These are phyloP conservation scores for Apodemus agrarius DNA, from an alignment of 2,797 vertebrate species.

Conservation along the genomic window DNA sequence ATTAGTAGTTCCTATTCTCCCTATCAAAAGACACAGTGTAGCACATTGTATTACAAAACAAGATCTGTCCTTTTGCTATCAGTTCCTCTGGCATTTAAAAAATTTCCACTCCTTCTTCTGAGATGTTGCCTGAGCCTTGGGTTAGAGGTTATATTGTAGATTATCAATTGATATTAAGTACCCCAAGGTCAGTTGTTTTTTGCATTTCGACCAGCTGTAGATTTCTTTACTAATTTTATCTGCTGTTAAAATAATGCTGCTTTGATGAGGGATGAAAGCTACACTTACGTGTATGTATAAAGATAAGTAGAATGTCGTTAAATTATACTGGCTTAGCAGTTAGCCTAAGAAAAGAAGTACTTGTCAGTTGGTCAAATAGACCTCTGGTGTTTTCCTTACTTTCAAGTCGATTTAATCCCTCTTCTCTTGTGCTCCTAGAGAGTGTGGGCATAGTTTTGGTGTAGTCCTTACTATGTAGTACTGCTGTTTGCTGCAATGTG, in stretches of 20 bases:
- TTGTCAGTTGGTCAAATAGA: constrained; percentile 26
- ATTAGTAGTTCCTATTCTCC: not conserved
- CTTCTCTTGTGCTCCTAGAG: not conserved
- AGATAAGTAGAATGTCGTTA: not conserved
- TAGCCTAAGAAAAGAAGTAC: not conserved
- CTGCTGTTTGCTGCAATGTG: not conserved
- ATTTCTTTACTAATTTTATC: not conserved
- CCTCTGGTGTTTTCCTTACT: constrained; percentile 20
- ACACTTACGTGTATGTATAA: not conserved
- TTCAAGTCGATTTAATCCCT: constrained; percentile 14
- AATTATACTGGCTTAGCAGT: not conserved
- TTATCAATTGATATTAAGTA: not conserved
- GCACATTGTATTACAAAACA: not conserved
- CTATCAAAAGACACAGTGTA: not conserved
- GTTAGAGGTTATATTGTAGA: not conserved
- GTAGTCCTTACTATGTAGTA: not conserved
- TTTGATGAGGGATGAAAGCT: not conserved
- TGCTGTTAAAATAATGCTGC: not conserved
- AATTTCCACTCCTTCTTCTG: not conserved
- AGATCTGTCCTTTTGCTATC: not conserved
- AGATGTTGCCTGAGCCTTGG: not conserved
- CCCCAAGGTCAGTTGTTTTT: not conserved
- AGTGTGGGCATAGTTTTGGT: constrained; percentile 42
- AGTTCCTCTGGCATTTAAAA: not conserved
- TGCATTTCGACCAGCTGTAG: not conserved